Conservation (phyloP, 2,113 vertebrate genomes). For the Vidua macroura region DNA sequence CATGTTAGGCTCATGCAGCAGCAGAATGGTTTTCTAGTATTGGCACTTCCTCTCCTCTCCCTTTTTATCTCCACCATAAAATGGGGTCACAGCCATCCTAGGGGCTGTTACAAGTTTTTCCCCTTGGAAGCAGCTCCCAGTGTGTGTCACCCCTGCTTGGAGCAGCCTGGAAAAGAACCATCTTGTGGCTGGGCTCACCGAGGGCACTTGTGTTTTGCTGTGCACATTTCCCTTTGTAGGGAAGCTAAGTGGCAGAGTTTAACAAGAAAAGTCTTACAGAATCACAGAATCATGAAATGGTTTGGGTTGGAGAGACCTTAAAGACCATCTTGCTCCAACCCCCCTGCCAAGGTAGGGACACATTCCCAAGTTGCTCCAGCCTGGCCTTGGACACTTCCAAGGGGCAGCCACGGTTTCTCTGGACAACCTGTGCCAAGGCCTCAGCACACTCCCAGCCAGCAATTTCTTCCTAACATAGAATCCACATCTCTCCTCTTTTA, state of each 20-base stretch:
- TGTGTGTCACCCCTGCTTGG: rapidly evolving
- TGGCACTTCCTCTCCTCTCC: background rate
- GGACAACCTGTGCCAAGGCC: background rate
- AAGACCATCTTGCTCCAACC: background rate
- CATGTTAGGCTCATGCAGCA: background rate
- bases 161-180: background rate
- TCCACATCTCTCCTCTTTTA: background rate
- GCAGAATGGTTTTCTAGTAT: background rate
- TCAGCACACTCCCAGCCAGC: background rate
- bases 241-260: background rate
- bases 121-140: background rate
- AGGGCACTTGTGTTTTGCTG: background rate
- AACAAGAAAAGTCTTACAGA: background rate
- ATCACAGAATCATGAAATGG: background rate
- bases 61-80: background rate
- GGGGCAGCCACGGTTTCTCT: background rate
- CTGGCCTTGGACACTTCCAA: background rate
- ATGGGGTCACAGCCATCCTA: background rate
- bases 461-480: background rate
- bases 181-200: background rate
- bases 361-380: background rate
- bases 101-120: background rate
- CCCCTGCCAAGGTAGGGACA: background rate
- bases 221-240: rapidly evolving
- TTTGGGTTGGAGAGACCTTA: background rate